Evolutionary conservation across 2,888 invertebrate genomes (phyloP).

Genomic region (Julus scandinavius): DNA sequence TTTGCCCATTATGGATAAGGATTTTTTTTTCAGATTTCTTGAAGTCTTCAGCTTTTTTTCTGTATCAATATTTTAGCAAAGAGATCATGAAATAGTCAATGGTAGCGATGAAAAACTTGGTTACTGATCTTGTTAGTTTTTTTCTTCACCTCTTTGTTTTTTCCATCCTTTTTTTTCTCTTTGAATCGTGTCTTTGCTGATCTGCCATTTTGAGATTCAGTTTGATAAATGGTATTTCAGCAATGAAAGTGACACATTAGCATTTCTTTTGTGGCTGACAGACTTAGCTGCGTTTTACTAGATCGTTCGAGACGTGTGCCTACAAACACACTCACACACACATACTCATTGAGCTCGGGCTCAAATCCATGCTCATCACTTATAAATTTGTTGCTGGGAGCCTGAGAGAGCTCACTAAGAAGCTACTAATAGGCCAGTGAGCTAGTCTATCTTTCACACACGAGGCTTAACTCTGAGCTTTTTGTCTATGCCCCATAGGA

Average conservation of each 20-base stretch:
- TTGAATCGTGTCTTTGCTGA: not conserved
- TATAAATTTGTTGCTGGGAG: conserved; percentile 48
- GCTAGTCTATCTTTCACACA: not conserved
- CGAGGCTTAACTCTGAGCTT: not conserved
- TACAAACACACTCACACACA: not conserved
- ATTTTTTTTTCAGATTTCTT: not conserved
- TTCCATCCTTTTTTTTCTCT: not conserved
- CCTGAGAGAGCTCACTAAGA: conserved; percentile 44
- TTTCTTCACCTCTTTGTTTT: not conserved
- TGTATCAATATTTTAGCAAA: not conserved
- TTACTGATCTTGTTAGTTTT: not conserved
- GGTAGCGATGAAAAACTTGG: not conserved
- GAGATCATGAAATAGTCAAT: conserved; percentile 13
- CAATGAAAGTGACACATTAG: conserved; percentile 53
- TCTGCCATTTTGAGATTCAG: conserved; percentile 20
- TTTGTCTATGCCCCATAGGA: not conserved
- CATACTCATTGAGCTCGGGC: conserved; percentile 33
- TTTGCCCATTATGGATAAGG: not conserved
- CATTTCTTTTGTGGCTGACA: conserved; percentile 51
- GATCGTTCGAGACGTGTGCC: conserved; percentile 20
- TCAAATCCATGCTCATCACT: conserved; percentile 50
- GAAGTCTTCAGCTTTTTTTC: not conserved
- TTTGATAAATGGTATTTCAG: conserved; percentile 50
- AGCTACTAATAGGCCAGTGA: conserved; percentile 45
- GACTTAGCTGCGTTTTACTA: conserved; percentile 35